Evolutionary conservation across 2,888 invertebrate genomes (phyloP).

Genomic region (Sicus ferrugineus): DNA sequence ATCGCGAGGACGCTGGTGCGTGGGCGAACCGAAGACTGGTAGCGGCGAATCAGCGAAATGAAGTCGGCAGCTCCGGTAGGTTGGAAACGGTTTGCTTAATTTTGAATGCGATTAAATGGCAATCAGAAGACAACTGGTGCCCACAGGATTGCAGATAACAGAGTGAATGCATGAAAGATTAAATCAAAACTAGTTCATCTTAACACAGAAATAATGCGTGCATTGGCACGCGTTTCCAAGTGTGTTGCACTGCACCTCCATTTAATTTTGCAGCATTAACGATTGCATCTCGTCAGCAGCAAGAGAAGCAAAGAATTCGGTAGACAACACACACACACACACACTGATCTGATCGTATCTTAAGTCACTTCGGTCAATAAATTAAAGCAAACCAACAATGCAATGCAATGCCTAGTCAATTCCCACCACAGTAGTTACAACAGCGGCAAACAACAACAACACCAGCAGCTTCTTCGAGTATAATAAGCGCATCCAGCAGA

Average conservation of each 20-base stretch:
- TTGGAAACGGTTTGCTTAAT: background rate
- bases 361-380: background rate
- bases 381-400: background rate
- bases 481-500: no score
- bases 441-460: no score
- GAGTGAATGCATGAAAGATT: background rate
- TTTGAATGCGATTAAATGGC: background rate
- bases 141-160: background rate
- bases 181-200: background rate
- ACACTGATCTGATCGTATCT: background rate
- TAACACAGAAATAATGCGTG: background rate
- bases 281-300: background rate
- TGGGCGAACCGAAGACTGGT: slow-evolving; percentile 60
- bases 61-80: slow-evolving; percentile 48
- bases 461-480: no score
- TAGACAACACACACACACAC: background rate
- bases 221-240: no score
- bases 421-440: no score
- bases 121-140: background rate
- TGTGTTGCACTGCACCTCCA: no score
- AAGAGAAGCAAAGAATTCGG: background rate
- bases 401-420: background rate
- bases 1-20: slow-evolving; percentile 61
- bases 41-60: slow-evolving; percentile 48
- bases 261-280: background rate